Evolutionary conservation across 1,140 invertebrate species (phyloP).

Genomic region (Caligus rogercresseyi): DNA sequence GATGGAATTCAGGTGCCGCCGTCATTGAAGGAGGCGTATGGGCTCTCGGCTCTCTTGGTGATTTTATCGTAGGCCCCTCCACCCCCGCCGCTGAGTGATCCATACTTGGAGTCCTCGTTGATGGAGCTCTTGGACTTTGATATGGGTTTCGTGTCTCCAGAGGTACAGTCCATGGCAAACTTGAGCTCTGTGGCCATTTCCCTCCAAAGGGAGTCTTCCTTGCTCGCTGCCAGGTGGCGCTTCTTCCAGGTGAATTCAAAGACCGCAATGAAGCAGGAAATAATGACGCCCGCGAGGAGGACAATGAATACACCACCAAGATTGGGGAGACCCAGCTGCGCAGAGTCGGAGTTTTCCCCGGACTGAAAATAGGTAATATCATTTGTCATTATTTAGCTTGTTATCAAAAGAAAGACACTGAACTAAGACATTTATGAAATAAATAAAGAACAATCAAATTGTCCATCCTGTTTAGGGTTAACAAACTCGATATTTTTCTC

Average conservation of each 20-base stretch:
- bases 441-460: too few relatives aligned
- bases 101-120: neutral
- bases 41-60: neutral
- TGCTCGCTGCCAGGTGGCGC: constrained; percentile 49
- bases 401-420: too few relatives aligned
- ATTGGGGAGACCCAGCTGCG: constrained; percentile 45
- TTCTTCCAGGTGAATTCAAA: constrained; percentile 67
- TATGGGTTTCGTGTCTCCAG: neutral
- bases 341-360: constrained; percentile 11
- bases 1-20: too few relatives aligned
- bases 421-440: too few relatives aligned
- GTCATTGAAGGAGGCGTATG: neutral
- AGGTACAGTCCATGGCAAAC: neutral
- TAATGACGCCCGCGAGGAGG: constrained; percentile 33
- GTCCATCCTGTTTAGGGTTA: too few relatives aligned
- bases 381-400: too few relatives aligned
- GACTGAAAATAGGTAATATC: constrained; percentile 2
- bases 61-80: neutral
- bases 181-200: neutral
- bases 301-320: constrained; percentile 77
- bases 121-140: neutral
- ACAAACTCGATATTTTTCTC: too few relatives aligned
- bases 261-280: constrained; percentile 28
- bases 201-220: constrained; percentile 38
- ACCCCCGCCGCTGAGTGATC: too few relatives aligned